A percentile compares a stretch with the other conserved stretches of the same genome.
Conservation (phyloP, 2,888 invertebrate species). For the Yponomeuta evonymella region DNA sequence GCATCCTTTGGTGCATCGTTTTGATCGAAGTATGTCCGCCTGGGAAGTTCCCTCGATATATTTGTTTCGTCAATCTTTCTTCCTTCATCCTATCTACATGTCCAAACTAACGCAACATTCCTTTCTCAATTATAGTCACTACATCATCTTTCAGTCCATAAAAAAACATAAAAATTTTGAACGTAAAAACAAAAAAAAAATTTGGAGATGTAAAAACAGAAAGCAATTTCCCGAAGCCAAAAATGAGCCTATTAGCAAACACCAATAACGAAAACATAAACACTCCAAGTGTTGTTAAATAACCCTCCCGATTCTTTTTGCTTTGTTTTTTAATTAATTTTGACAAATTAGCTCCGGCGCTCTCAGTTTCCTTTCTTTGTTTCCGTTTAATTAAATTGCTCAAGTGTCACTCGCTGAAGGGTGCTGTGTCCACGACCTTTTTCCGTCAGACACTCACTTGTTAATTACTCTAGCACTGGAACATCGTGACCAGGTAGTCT, state of each 20-base stretch:
- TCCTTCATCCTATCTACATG: no score
- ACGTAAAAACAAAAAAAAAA: no score
- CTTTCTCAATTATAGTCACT: no score
- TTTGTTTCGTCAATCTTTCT: no score
- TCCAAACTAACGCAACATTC: no score
- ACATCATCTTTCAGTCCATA: no score
- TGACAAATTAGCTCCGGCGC: slow-evolving; percentile 73
- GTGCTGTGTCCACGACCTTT: slow-evolving; percentile 42
- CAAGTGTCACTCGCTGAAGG: slow-evolving; percentile 63
- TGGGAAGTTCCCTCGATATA: no score
- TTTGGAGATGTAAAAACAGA: background rate
- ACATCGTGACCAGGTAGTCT: background rate
- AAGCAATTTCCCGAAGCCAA: background rate
- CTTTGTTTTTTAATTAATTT: slow-evolving; percentile 75
- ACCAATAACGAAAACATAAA: background rate
- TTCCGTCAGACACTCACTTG: slow-evolving; percentile 11
- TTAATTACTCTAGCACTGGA: slow-evolving; percentile 11
- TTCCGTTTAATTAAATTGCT: slow-evolving; percentile 72
- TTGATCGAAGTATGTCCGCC: no score
- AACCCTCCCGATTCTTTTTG: slow-evolving; percentile 29
- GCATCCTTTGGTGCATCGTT: no score
- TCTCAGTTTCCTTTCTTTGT: slow-evolving; percentile 61
- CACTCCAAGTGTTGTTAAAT: background rate
- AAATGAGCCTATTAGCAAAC: background rate
- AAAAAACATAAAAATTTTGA: no score